Percentiles rank a stretch among this genome's conserved stretches.
Evolutionary conservation across 2,113 vertebrate species (phyloP).

Genomic region (Salvator merianae): DNA sequence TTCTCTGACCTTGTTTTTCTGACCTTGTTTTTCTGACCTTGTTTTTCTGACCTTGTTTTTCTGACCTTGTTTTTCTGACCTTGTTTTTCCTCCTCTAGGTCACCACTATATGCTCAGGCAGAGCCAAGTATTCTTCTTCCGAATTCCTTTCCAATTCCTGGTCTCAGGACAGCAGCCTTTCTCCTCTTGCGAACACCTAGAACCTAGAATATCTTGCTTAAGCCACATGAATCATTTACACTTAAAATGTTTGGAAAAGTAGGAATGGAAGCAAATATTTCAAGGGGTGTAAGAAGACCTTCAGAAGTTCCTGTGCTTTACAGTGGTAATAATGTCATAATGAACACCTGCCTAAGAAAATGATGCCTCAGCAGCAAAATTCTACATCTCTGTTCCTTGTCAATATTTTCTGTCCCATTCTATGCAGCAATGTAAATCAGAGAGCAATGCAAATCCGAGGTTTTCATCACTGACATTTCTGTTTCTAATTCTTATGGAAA

Average conservation of each 20-base stretch:
- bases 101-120: too few relatives aligned
- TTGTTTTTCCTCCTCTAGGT: too few relatives aligned
- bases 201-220: not conserved
- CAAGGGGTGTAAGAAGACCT: not conserved
- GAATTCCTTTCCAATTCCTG: too few relatives aligned
- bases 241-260: not conserved
- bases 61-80: too few relatives aligned
- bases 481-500: conserved; percentile 7
- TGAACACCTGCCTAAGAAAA: conserved; percentile 22
- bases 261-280: not conserved
- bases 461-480: conserved; percentile 23
- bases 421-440: not conserved
- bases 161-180: too few relatives aligned
- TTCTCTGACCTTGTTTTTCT: too few relatives aligned
- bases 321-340: conserved; percentile 11
- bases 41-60: too few relatives aligned
- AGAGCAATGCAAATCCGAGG: not conserved
- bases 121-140: too few relatives aligned
- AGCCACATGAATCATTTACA: not conserved
- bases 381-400: conserved; percentile 10
- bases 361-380: not conserved
- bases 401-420: conserved; percentile 10
- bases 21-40: too few relatives aligned
- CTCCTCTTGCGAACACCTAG: too few relatives aligned
- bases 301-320: not conserved